Evolutionary conservation across 2,888 invertebrate species (phyloP).

Genomic region (Lottia scabra): DNA sequence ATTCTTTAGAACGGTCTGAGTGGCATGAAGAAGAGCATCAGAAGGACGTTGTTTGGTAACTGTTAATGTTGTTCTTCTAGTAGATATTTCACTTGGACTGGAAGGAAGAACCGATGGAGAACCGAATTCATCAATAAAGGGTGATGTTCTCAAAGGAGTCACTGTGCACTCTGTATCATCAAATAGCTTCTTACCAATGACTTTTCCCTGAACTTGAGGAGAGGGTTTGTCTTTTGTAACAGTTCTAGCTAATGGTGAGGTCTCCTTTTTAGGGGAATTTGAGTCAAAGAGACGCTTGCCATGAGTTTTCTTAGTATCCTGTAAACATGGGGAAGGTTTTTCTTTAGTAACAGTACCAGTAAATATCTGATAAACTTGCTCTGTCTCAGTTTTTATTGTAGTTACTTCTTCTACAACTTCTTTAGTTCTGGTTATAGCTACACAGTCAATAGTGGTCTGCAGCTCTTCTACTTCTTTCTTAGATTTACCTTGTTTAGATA

Average conservation of each 20-base stretch:
- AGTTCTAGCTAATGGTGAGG: constrained; percentile 15
- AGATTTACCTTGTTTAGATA: not conserved
- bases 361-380: not conserved
- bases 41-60: constrained; percentile 49
- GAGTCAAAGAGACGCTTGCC: not conserved
- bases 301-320: constrained; percentile 3
- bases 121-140: not conserved
- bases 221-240: constrained; percentile 25
- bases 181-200: constrained; percentile 15
- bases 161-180: not conserved
- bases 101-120: constrained; percentile 24
- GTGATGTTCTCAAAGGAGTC: not conserved
- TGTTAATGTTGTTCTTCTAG: constrained; percentile 43
- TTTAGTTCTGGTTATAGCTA: not conserved
- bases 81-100: constrained; percentile 23
- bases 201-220: not conserved
- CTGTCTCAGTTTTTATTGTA: not conserved
- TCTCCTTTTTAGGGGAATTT: constrained; percentile 1
- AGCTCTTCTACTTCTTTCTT: not conserved
- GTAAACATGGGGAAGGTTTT: constrained; percentile 3
- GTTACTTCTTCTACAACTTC: not conserved
- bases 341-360: constrained; percentile 12
- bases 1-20: constrained; percentile 12
- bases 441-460: not conserved
- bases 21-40: constrained; percentile 43